Base-by-base conservation (phyloP, 2,888 invertebrate genomes). In the Orthonevra nobilis region DNA sequence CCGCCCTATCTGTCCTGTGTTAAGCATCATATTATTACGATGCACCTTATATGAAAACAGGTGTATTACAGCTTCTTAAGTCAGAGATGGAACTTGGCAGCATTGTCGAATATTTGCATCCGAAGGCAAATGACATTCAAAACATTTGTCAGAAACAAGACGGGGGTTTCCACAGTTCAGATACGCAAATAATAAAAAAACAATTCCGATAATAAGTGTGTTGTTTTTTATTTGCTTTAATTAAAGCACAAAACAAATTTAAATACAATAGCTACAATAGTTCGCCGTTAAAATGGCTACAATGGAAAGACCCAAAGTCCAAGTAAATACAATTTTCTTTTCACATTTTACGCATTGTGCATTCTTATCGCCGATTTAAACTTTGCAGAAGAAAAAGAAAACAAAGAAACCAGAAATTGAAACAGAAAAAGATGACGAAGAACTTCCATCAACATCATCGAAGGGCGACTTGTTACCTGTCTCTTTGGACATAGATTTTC, bases 241-340 rank as follows among this genome's bases (percentile, higher is more conserved):
- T 69, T 32, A 2, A 42, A 34, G 32, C 23, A 42, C 58, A 15
- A 61, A 44, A 10, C 36, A 19, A 36, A 46, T 23, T 28, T 17
- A 36, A 23, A 15, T 5, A 34, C 17, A 42, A 23, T 23, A 17
- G 15, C 0, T 5, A 34, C 17, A 42, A 23, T 23, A 17, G 15
- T 0, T 2, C 15, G 20, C 4, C 9, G 7, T 2, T 15, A 83
- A 81, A 69, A 88, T 88, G 88, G 89, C 89, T 36, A 89, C 89
- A 17, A 83, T 89, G 81, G 85, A 85, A 10, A 88, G 85, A 69
- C 86, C 88, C 10, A 87, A 85, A 82, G 85, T 84, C 63, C 83
- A 83, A 82, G 89, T 88, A 84, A 81, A 77, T 2, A n/a, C 7
- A 23, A 28, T 34, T 56, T 56, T 32, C 23, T 23, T 23, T 23